Evolutionary conservation across 2,888 invertebrate species (phyloP).

Genomic region (Pharmacophagus antenor): DNA sequence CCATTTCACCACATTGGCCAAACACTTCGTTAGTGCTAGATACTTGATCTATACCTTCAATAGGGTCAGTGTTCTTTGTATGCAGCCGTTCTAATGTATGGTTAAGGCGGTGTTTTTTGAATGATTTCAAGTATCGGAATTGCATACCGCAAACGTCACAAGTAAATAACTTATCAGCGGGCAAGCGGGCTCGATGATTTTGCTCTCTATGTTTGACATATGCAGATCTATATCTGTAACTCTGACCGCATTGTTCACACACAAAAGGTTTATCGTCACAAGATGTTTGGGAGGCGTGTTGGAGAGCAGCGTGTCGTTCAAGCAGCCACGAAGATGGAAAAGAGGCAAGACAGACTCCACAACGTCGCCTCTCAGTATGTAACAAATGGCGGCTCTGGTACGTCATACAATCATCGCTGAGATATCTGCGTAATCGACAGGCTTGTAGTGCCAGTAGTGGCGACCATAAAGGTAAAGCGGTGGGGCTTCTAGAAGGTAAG

Average conservation of each 20-base stretch:
- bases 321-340: slow-evolving; percentile 94
- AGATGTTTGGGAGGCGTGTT: slow-evolving; percentile 85
- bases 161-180: slow-evolving; percentile 93
- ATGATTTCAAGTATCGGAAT: slow-evolving; percentile 93
- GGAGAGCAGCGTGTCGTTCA: slow-evolving; percentile 91
- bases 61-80: slow-evolving; percentile 81
- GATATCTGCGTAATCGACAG: slow-evolving; percentile 71
- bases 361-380: slow-evolving; percentile 80
- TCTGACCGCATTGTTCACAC: slow-evolving; percentile 95
- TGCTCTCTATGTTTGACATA: slow-evolving; percentile 89
- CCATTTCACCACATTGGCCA: slow-evolving; percentile 80
- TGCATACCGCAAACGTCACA: slow-evolving; percentile 97
- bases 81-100: slow-evolving; percentile 92
- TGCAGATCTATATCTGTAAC: slow-evolving; percentile 92
- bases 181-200: slow-evolving; percentile 91
- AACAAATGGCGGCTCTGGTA: slow-evolving; percentile 64
- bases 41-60: slow-evolving; percentile 83
- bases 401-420: slow-evolving; percentile 75
- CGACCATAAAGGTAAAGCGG: slow-evolving; percentile 68
- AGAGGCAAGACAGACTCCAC: slow-evolving; percentile 91
- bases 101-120: slow-evolving; percentile 93
- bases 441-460: slow-evolving; percentile 74
- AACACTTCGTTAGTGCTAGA: slow-evolving; percentile 86
- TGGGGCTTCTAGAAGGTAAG: slow-evolving; percentile 60
- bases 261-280: slow-evolving; percentile 93